Conservation (phyloP, 1,140 invertebrate genomes). For the Cyphomyrmex costatus region DNA sequence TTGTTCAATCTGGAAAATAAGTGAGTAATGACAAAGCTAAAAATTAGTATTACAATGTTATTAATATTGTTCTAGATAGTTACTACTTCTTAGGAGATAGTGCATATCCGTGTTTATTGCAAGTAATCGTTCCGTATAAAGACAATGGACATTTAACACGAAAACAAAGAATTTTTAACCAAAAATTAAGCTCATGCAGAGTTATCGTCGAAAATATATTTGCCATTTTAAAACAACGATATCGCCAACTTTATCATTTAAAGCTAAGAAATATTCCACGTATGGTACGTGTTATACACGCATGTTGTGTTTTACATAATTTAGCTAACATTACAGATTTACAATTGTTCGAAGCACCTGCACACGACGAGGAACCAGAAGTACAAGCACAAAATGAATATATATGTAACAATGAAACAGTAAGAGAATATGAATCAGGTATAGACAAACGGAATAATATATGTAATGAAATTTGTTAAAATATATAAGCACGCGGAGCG, state of each 20-base stretch:
- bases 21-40: neutral
- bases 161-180: neutral
- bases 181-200: neutral
- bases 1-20: neutral
- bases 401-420: neutral
- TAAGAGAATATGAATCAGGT: neutral
- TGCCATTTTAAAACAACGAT: neutral
- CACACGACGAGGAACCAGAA: too few species aligned
- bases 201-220: neutral
- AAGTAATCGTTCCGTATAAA: neutral
- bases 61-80: slow-evolving; percentile 11
- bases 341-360: too few species aligned
- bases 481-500: too few species aligned
- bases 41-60: neutral
- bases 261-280: neutral
- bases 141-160: neutral
- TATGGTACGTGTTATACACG: neutral
- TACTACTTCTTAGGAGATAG: neutral
- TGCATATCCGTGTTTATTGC: neutral
- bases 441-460: neutral
- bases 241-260: neutral
- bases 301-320: neutral
- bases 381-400: too few species aligned
- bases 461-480: neutral
- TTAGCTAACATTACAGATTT: too few species aligned